Base-by-base conservation (phyloP, 2,888 invertebrate genomes). In the Lysandra coridon region DNA sequence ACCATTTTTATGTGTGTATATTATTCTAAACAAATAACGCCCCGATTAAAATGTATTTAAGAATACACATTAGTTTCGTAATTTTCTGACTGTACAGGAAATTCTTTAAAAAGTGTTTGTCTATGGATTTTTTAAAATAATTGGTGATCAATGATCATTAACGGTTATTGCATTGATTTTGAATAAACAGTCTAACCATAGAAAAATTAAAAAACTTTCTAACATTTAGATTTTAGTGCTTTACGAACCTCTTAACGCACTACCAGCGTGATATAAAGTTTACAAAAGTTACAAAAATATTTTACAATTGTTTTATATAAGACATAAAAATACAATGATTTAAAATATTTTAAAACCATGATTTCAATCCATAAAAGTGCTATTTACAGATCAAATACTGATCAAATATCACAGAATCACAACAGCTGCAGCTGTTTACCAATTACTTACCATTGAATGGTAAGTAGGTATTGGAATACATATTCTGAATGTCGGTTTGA, bases 281-380 rank as follows among this genome's bases (percentile, higher is more conserved):
- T 69, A 69, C 37, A 69, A 69, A 69, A 69, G 14, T 69, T 69
- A 69, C 33, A 53, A 76, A 76, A 57, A 57, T 57, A 76, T 76
- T 76, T 57, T 57, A 57, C 53, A 76, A 44, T 14, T 75, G 83
- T 85, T 85, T 87, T 86, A 85, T 89, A 89, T 80, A 76, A 82
- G 78, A 83, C 80, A 80, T 78, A 80, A 80, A 62, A 62, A 79
- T 78, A 78, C 79, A 76, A 53, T 57, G 57, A 76, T 76, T 76
- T 76, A 76, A 79, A 79, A 80, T 81, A 78, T 49, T 74, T 53
- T 76, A 76, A 57, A 75, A 75, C 49, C 79, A 79, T 80, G 80
- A 80, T 80, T 79, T 74, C 57, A 74, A 44, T 60, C 78, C 64
- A 69, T 60, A 80, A 76, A 73, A 80, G 78, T 78, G 78, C n/a